phyloP scores from a whole-genome alignment of 2,888 invertebrate species.

The Notodonta ziczac region DNA sequence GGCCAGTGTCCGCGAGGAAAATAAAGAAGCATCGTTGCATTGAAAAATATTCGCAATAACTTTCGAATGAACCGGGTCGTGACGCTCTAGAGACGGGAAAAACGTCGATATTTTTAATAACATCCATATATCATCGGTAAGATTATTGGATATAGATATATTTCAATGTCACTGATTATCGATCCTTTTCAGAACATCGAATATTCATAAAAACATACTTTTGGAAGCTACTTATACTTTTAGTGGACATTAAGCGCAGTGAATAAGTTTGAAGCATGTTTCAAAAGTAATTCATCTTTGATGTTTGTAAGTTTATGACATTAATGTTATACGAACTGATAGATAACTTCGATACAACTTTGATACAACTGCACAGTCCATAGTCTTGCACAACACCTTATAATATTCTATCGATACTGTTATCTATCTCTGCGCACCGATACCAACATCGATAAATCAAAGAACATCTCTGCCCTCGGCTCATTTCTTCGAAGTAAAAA shows the following conservation, averaged over 20 bases:
- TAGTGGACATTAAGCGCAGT: too few species aligned
- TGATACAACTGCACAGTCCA: too few species aligned
- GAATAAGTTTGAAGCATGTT: too few species aligned
- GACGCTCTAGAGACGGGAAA: background rate
- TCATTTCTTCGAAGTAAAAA: conserved; percentile 48
- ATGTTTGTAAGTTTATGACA: too few species aligned
- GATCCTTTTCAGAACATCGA: too few species aligned
- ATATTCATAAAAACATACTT: too few species aligned
- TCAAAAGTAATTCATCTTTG: too few species aligned
- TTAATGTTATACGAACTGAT: too few species aligned
- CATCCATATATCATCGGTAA: background rate
- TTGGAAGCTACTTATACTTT: too few species aligned
- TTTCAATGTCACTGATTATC: too few species aligned
- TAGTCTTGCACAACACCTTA: too few species aligned
- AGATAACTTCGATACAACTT: too few species aligned
- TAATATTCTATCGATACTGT: background rate
- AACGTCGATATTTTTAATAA: background rate
- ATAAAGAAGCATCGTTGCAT: conserved; percentile 20
- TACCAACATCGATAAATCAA: background rate
- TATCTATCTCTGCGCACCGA: background rate
- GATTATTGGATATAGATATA: background rate
- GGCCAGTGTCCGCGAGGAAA: conserved; percentile 14
- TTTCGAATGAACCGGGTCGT: conserved; percentile 29
- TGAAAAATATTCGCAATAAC: conserved; percentile 45
- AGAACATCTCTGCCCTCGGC: conserved; percentile 20